Conservation (phyloP, 2,113 vertebrate genomes). For the Heliornis fulica region DNA sequence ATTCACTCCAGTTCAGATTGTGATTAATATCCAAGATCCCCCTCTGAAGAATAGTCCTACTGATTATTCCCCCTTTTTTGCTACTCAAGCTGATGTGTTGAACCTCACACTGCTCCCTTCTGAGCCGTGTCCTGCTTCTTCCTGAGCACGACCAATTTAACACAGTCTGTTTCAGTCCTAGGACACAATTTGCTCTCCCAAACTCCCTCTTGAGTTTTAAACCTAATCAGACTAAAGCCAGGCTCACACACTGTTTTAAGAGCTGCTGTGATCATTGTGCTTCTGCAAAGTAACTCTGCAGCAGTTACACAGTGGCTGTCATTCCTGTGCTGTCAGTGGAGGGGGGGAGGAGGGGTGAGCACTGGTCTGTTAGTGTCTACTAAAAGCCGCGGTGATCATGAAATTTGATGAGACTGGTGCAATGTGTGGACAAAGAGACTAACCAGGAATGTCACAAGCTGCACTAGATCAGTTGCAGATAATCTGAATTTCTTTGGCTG, state of each 20-base stretch:
- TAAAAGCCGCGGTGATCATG: background rate
- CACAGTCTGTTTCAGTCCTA: background rate
- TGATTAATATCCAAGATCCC: background rate
- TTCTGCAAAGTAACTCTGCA: background rate
- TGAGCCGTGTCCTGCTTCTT: background rate
- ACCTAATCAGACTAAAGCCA: background rate
- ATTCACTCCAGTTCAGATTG: background rate
- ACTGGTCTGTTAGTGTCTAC: background rate
- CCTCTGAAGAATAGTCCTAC: background rate
- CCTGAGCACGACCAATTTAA: background rate
- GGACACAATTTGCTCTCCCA: background rate
- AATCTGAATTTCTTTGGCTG: background rate
- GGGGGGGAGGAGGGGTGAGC: background rate
- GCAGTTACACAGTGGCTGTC: accelerated
- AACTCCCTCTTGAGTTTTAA: background rate
- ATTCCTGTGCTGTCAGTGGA: background rate
- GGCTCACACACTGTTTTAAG: background rate
- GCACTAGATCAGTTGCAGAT: background rate
- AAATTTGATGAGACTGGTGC: background rate
- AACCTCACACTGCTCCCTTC: background rate
- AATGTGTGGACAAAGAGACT: background rate
- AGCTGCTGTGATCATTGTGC: background rate
- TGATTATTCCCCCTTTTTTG: background rate
- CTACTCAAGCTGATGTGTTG: too few relatives aligned
- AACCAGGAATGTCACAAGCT: background rate